These are phyloP conservation scores for Aurelia aurita complex sp. Pacific DNA, from an alignment of 30 jellyfish, hydroid and myxozoan genomes.

Conservation along the genomic window DNA sequence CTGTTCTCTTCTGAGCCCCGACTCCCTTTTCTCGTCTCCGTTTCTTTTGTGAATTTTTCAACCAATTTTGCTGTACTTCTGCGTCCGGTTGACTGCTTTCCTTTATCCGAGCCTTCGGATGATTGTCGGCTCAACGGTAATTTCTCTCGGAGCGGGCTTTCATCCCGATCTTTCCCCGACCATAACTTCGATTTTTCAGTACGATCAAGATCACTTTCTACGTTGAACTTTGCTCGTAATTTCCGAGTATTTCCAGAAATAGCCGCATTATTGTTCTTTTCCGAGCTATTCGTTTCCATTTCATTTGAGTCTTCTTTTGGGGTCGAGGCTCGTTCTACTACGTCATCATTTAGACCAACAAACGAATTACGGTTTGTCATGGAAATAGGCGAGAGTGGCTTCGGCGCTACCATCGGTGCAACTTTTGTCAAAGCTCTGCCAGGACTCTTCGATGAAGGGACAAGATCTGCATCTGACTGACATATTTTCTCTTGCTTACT, in stretches of 20 bases:
- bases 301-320: neutral
- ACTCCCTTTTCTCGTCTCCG: constrained; percentile 24
- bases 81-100: neutral
- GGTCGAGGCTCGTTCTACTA: neutral
- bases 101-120: neutral
- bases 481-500: neutral
- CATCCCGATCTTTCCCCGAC: neutral
- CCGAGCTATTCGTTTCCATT: too few relatives aligned
- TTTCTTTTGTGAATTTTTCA: constrained; percentile 41
- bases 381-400: constrained; percentile 34
- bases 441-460: too few relatives aligned
- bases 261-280: too few relatives aligned
- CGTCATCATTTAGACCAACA: neutral
- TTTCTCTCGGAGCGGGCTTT: neutral
- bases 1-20: constrained; percentile 19
- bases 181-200: neutral
- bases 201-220: neutral
- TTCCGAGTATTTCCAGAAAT: constrained; percentile 34
- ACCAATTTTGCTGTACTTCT: constrained; percentile 56
- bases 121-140: constrained; percentile 10
- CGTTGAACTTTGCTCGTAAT: constrained; percentile 17
- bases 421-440: constrained; percentile 4
- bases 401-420: constrained; percentile 60
- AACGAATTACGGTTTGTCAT: neutral
- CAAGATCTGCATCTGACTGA: too few relatives aligned